Evolutionary conservation across 2,888 invertebrate species (phyloP), one percentile per base, ranked within the genome.

Genomic region (Drosophila cyrtoloma): DNA sequence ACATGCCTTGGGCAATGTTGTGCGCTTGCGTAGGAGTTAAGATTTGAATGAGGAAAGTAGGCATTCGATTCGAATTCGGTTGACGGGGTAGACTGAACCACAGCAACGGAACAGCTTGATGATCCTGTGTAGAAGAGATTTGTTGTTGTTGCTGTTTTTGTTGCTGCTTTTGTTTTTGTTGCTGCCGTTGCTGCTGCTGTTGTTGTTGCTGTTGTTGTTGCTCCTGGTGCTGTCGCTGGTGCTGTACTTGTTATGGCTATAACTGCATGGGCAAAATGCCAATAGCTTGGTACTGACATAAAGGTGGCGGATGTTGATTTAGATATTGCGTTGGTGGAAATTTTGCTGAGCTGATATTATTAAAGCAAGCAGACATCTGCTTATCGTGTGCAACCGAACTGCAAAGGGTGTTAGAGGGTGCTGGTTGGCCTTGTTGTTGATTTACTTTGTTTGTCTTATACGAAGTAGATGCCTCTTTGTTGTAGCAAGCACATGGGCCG

Each of bases 21-120:
- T 60, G 26, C 12, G 55, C 16, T 5, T 61, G 74, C 44, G 33
- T 35, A 1, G 71, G 67, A 16, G 81, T 44, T 51, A 64, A 52
- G 2, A 80, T 47, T 60, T 84, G 84, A 14, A 81, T 47, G 10
- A 72, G 32, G 33, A 80, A 37, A 0, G 72, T 39, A 10, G 63
- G 22, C 1, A 42, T 5, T 10, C 42, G 55, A 1, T 67, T 64
- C 19, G 59, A 12, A 44, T 12, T 19, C 3, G 63, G 33, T 26
- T 65, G 60, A 44, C 63, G 73, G 22, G 78, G 67, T 14, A 77
- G 7, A 26, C 81, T 70, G 26, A 67, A 66, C 67, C 65, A 63
- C 55, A 77, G 3, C 37, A 72, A 14, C 35, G 52, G 6, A 44
- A 19, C 10, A 52, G 44, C 7, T 26, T 39, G 65, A 12, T 19